phyloP scores from a whole-genome alignment of 2,797 vertebrate species.

The Xiphorhynchus erythropygius region DNA sequence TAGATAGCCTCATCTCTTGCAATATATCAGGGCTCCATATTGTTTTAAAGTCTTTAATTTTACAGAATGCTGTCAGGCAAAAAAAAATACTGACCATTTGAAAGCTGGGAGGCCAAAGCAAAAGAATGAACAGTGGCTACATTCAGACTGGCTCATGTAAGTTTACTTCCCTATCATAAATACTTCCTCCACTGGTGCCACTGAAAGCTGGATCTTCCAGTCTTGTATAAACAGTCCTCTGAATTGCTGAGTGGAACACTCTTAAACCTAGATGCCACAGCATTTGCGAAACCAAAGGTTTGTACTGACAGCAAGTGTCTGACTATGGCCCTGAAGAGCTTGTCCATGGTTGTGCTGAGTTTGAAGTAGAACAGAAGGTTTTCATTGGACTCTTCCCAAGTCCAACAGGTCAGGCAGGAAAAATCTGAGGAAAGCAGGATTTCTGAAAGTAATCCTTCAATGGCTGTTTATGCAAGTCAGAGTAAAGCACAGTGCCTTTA shows the following conservation, averaged over 20 bases:
- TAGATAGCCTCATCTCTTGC: neutral
- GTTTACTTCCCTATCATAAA: neutral
- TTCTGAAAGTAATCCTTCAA: neutral
- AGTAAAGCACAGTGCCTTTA: neutral
- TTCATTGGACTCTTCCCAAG: neutral
- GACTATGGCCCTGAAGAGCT: neutral
- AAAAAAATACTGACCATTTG: neutral
- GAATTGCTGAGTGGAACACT: neutral
- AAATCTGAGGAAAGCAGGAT: neutral
- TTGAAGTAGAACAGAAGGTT: neutral
- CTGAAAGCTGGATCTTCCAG: neutral
- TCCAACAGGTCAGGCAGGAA: neutral
- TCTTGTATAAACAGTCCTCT: neutral
- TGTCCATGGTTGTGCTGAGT: neutral
- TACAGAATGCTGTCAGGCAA: neutral
- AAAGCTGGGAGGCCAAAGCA: neutral
- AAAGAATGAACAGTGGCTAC: neutral
- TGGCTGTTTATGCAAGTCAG: neutral
- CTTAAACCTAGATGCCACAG: neutral
- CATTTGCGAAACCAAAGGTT: neutral
- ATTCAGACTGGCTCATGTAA: neutral
- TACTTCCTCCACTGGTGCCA: neutral
- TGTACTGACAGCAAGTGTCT: neutral
- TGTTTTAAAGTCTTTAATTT: neutral
- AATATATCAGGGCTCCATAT: neutral